Conservation (phyloP, 2,797 vertebrate genomes). For the Podargus strigoides region DNA sequence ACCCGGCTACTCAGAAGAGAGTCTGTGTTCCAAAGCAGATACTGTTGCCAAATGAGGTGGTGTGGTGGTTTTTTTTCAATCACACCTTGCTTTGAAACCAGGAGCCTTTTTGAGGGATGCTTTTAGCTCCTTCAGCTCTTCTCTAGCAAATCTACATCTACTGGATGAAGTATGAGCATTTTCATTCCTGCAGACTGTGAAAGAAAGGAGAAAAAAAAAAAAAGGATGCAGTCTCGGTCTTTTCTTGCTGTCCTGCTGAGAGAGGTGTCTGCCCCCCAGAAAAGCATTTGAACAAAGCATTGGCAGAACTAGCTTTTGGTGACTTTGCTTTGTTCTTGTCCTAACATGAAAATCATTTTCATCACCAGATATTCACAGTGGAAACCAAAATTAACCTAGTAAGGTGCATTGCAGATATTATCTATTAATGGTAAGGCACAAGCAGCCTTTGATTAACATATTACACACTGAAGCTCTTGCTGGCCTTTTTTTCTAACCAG, state of each 20-base stretch:
- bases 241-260: too few relatives aligned
- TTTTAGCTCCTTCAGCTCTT: neutral
- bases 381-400: slow-evolving; percentile 12
- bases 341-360: neutral
- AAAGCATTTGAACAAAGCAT: neutral
- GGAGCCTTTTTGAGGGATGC: neutral
- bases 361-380: neutral
- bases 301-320: neutral
- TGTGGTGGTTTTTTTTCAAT: neutral
- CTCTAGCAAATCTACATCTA: neutral
- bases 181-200: neutral
- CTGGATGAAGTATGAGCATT: neutral
- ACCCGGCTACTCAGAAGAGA: neutral
- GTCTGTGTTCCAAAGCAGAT: neutral
- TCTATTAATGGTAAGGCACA: neutral
- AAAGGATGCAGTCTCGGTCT: neutral
- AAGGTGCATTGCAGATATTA: neutral
- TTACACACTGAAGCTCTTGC: neutral
- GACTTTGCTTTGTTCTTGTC: neutral
- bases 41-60: neutral
- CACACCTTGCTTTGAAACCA: neutral
- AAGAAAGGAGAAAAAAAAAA: neutral
- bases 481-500: neutral
- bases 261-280: neutral
- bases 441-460: neutral